phyloP scores from a whole-genome alignment of 2,113 vertebrate species.

The Eretmochelys imbricata region DNA sequence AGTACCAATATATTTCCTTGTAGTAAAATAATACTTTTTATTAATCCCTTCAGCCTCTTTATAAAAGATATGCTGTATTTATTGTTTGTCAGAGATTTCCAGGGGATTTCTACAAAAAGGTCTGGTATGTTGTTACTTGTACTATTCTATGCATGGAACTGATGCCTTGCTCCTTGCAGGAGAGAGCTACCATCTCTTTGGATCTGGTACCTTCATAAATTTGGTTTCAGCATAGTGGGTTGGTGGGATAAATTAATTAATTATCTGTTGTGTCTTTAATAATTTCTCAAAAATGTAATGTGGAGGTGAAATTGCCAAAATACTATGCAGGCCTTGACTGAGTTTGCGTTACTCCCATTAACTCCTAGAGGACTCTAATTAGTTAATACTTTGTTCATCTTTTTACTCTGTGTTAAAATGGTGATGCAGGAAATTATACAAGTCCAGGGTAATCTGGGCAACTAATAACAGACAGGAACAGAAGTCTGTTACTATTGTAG shows the following conservation, averaged over 20 bases:
- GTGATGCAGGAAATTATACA: neutral
- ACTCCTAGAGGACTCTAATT: neutral
- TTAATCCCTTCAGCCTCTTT: neutral
- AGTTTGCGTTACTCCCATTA: neutral
- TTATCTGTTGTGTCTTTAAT: neutral
- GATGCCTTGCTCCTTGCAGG: neutral
- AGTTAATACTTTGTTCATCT: neutral
- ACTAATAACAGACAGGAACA: slow-evolving; percentile 7
- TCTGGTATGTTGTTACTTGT: neutral
- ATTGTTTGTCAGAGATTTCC: neutral
- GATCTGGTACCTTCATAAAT: neutral
- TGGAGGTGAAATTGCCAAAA: slow-evolving; percentile 12
- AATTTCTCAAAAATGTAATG: neutral
- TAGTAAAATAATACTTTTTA: neutral
- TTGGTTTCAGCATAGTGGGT: neutral
- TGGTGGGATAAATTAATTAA: neutral
- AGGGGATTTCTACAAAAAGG: neutral
- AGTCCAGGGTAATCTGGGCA: slow-evolving; percentile 5
- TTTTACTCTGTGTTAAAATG: neutral
- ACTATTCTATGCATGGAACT: neutral
- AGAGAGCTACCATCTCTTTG: neutral
- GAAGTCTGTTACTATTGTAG: neutral
- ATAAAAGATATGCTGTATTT: neutral
- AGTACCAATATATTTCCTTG: neutral
- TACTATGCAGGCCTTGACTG: neutral